Evolutionary conservation across 2,888 invertebrate genomes (phyloP).

Genomic region (Dendrolimus houi): DNA sequence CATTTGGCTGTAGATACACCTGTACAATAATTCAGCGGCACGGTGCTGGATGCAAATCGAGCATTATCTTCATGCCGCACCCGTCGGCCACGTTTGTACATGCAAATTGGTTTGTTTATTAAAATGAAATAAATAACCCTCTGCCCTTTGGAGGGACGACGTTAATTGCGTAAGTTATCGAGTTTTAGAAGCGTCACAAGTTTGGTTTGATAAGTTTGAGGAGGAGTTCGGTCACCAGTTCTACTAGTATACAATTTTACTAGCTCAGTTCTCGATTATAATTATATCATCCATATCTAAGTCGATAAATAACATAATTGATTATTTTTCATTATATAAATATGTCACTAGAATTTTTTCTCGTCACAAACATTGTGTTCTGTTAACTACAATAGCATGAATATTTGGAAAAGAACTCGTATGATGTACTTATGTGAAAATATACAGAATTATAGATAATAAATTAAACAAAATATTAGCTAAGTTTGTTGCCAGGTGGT

Average conservation of each 20-base stretch:
- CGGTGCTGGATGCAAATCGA: constrained; percentile 11
- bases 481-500: no score
- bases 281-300: constrained; percentile 1
- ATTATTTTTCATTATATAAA: no score
- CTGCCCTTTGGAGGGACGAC: neutral
- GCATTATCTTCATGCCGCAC: constrained; percentile 57
- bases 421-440: no score
- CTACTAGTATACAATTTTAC: neutral
- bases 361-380: no score
- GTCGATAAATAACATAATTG: no score
- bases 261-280: no score
- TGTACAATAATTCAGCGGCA: neutral
- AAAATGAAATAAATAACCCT: constrained; percentile 69
- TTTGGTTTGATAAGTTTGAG: neutral
- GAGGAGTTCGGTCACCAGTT: neutral
- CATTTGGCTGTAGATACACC: neutral
- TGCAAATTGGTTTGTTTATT: constrained; percentile 63
- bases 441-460: no score
- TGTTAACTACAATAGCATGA: no score
- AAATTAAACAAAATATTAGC: no score
- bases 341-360: no score
- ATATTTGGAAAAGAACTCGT: no score
- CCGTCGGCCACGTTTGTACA: constrained; percentile 43
- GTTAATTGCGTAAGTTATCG: neutral
- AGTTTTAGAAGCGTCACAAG: neutral